Evolutionary conservation across 2,113 vertebrate species (phyloP).

Genomic region (Nipponia nippon): DNA sequence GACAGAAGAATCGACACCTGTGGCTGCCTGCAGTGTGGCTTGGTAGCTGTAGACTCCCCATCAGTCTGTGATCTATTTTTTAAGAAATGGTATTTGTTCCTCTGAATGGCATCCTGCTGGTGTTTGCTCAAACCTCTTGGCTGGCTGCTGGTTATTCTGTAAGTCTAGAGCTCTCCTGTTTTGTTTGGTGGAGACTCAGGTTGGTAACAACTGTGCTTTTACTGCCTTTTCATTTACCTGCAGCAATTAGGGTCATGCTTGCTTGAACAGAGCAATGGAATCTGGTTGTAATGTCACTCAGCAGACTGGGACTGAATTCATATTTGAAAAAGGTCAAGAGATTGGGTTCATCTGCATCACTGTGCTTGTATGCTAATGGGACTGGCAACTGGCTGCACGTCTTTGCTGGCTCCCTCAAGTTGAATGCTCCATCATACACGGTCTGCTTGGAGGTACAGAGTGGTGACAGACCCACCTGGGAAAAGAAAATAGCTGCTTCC

Average conservation of each 20-base stretch:
- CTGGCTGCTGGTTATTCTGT: constrained; percentile 6
- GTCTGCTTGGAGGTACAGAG: neutral
- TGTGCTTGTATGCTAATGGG: neutral
- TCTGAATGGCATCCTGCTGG: constrained; percentile 21
- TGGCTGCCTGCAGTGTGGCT: neutral
- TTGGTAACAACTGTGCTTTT: neutral
- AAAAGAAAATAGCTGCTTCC: neutral
- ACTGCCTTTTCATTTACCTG: neutral
- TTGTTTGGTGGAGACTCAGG: neutral
- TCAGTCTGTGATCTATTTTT: constrained; percentile 28
- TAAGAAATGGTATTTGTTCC: constrained; percentile 33
- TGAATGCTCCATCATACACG: neutral
- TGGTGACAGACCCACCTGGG: neutral
- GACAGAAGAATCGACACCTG: neutral
- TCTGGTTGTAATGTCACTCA: neutral
- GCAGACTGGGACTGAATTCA: neutral
- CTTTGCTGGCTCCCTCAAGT: neutral
- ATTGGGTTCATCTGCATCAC: neutral
- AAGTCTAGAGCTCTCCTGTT: neutral
- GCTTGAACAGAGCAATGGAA: neutral
- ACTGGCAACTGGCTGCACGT: neutral
- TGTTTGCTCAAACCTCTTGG: neutral
- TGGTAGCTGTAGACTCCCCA: neutral
- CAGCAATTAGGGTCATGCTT: neutral
- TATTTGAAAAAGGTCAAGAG: neutral